Base-by-base conservation (phyloP, 1,140 invertebrate species). In the Teleogryllus occipitalis region DNA sequence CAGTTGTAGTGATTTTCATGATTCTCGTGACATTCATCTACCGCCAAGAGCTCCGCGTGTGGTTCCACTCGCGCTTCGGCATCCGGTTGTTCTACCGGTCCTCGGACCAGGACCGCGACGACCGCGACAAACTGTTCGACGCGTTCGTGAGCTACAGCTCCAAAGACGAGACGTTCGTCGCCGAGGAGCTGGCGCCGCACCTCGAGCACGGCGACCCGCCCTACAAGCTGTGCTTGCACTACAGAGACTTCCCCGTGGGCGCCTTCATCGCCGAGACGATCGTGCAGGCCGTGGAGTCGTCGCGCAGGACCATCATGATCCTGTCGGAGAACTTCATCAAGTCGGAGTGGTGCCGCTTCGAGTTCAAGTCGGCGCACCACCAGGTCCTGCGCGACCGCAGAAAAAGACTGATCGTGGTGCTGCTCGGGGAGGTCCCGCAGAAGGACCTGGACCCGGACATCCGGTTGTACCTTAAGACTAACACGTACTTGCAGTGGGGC, bases 281-380 rank as follows among this genome's bases (percentile, higher is more conserved):
- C 74, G 92, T 95, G 79, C 94, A 97, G 85, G 96, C 95, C 0
- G 95, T 96, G 6, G 95, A 97, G 83, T 94, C 94, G 47, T 96
- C 95, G 21, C 91, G 94, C 81, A 90, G 96, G 83, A 97, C 96
- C 18, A 94, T 98, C 75, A 90, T 98, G 82, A 92, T 98, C 48
- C 85, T 98, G 47, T 96, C 95, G 5, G 95, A 95, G 85, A 96
- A 96, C 87, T 98, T 97, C 87, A 90, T 98, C 22, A 93, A 95
- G 86, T 96, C 95, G 86, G 95, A 97, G 87, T 98, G 96, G 96
- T 93, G 94, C 82, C 90, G 95, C 78, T 96, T 96, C 84, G 96
- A 98, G 87, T 96, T 97, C 85, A 96, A 96, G 87, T 92, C 93
- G 76, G 96, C 96, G 3, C 89, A 97, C n/a, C 93, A 95, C 84